Base-by-base conservation (phyloP, 2,888 invertebrate genomes). In the Heteromurus nitidus region DNA sequence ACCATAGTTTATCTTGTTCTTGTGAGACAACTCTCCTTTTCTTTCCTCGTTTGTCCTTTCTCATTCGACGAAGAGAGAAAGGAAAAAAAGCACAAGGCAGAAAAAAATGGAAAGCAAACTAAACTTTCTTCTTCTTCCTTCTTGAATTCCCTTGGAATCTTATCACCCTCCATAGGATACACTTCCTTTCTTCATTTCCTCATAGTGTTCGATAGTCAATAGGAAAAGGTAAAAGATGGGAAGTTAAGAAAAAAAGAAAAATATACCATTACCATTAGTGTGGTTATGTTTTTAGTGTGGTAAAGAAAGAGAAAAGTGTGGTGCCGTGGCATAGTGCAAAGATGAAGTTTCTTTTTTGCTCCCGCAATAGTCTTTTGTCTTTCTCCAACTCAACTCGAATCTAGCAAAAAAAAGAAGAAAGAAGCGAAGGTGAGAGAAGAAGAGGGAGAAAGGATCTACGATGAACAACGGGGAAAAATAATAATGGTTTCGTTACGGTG, bases 91-190 rank as follows among this genome's bases (percentile, higher is more conserved):
- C n/a, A n/a, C n/a, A n/a, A n/a, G n/a, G n/a, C n/a, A n/a, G n/a
- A n/a, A 36, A 65, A 44, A 55, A 55, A 67, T 75, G 67, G 36
- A 76, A 47, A 62, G 68, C 28, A 76, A 68, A 76, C 58, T 53
- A 73, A 62, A n/a, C n/a, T n/a, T n/a, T n/a, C n/a, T n/a, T n/a
- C n/a, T n/a, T n/a, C 62, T 53, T 75, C 68, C 60, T 62, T 73
- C 44, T 76, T 24, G 60, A 58, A 76, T 76, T 76, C 76, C 76
- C 68, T 53, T 58, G 55, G 68, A 76, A 68, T 76, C 76, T 76
- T 68, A 76, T 68, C 68, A 68, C 68, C 60, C 62, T 58, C 68
- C 68, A 60, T 76, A 26, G 16, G n/a, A 9, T n/a, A n/a, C n/a
- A n/a, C n/a, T n/a, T n/a, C n/a, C n/a, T n/a, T 3, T 44, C 22